Evolutionary conservation across 2,113 vertebrate species (phyloP), one percentile per base, ranked within the genome.

Genomic region (Recurvirostra avosetta): DNA sequence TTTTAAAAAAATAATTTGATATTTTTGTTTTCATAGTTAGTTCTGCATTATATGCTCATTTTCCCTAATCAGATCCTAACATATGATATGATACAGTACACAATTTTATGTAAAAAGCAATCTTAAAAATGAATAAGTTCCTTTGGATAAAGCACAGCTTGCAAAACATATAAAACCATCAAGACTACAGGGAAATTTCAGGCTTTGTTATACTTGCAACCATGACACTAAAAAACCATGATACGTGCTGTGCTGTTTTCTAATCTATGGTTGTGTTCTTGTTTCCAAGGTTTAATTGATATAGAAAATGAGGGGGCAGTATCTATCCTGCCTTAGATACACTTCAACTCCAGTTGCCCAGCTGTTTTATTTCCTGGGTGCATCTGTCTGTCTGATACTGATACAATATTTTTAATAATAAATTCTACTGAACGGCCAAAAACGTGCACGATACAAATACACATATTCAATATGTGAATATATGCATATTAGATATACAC

Each of bases 101-200:
- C 21, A 41, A 79, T 79, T 92, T 94, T 86, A 67, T 22, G 29
- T 80, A 66, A 74, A 96, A 96, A 96, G 5, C 21, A 92, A 34
- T 91, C 86, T 88, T 90, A 88, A 92, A 87, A 43, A 50, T 45
- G 6, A 65, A 7, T 75, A 65, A 45, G 22, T 93, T 85, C 62
- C 59, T 92, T 93, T 65, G 83, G 40, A 93, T 49, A 89, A 86
- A 85, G 4, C 16, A 78, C 36, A 93, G 63, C 16, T 94, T 86
- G 82, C 49, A 82, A 84, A 96, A 53, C 43, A 68, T 62, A 82
- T 32, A n/a, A 68, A 94, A 88, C 40, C 27, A 85, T 15, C 18
- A 93, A 93, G 29, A 58, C 83, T 89, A 45, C 36, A 63, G 84
- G 70, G 86, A 97, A 94, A 97, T 97, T 82, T 97, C 87, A 96